These are phyloP conservation scores for Brachyhypopomus occidentalis DNA, from an alignment of 2,113 vertebrate species.

Conservation along the genomic window DNA sequence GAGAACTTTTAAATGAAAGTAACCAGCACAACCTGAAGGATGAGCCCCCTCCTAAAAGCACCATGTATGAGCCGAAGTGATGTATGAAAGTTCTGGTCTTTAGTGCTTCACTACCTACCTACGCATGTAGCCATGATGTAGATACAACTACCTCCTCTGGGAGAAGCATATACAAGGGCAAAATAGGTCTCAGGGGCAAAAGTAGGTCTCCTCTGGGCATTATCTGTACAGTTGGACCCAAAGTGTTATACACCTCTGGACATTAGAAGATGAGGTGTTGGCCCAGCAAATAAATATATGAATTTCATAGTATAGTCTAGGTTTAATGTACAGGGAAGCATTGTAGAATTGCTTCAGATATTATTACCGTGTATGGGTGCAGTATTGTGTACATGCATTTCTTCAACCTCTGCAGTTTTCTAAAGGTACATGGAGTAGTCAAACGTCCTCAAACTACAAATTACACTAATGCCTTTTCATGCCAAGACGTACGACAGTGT, in stretches of 20 bases:
- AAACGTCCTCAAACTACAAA: not conserved
- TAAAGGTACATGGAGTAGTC: not conserved
- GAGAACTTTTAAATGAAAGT: slow-evolving; percentile 84
- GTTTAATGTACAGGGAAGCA: not conserved
- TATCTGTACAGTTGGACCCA: not conserved
- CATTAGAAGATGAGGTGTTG: not conserved
- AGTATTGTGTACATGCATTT: not conserved
- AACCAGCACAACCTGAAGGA: slow-evolving; percentile 13
- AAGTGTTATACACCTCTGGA: not conserved
- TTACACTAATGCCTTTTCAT: not conserved
- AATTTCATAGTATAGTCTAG: no score
- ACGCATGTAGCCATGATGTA: not conserved
- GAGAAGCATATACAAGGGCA: not conserved
- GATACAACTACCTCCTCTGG: not conserved
- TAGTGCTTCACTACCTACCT: not conserved
- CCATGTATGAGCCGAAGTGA: not conserved
- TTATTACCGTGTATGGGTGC: no score
- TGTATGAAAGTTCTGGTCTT: not conserved
- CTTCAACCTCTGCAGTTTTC: not conserved
- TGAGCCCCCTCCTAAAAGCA: not conserved
- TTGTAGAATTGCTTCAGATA: not conserved
- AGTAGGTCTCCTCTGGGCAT: not conserved
- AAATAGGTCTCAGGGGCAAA: not conserved
- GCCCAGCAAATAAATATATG: not conserved
- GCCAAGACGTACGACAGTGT: not conserved